These are phyloP conservation scores for Mugil cephalus DNA, from an alignment of 2,113 vertebrate species.

Conservation along the genomic window DNA sequence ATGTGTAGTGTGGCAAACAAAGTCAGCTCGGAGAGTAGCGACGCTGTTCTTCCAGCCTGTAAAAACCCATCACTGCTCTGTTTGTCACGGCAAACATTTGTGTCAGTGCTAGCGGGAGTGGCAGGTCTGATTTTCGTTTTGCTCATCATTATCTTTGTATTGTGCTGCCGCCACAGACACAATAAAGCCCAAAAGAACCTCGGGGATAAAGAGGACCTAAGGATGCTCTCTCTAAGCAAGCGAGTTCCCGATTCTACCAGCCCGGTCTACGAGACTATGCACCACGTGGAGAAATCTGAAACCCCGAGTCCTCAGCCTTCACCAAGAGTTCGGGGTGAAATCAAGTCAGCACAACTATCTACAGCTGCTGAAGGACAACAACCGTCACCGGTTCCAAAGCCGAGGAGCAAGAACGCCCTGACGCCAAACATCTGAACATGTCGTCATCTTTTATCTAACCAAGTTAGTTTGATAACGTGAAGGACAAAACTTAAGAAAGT, in stretches of 20 bases:
- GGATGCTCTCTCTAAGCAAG: slow-evolving; percentile 40
- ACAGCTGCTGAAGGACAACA: slow-evolving; percentile 3
- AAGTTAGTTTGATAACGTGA: not conserved
- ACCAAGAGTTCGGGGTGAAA: slow-evolving; percentile 23
- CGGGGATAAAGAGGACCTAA: slow-evolving; percentile 4
- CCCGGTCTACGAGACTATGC: slow-evolving; percentile 59
- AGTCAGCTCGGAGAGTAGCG: slow-evolving; percentile 55
- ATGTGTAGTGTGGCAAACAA: slow-evolving; percentile 57
- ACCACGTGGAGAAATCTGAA: not conserved
- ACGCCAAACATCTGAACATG: slow-evolving; percentile 27
- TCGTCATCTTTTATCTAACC: not conserved
- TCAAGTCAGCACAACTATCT: not conserved
- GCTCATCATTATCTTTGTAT: slow-evolving; percentile 23
- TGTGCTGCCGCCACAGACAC: slow-evolving; percentile 33
- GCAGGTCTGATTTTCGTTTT: slow-evolving; percentile 57
- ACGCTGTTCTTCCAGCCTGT: slow-evolving; percentile 49
- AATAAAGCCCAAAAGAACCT: not conserved
- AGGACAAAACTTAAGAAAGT: not conserved
- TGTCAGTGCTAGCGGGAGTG: slow-evolving; percentile 42
- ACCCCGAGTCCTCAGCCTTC: slow-evolving; percentile 6
- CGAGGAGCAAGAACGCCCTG: slow-evolving; percentile 63
- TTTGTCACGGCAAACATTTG: slow-evolving; percentile 27
- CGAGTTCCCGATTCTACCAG: not conserved
- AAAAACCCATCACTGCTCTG: slow-evolving; percentile 32
- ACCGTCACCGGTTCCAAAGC: slow-evolving; percentile 73